Conservation (phyloP, 2,113 vertebrate species). For the Aythya baeri region DNA sequence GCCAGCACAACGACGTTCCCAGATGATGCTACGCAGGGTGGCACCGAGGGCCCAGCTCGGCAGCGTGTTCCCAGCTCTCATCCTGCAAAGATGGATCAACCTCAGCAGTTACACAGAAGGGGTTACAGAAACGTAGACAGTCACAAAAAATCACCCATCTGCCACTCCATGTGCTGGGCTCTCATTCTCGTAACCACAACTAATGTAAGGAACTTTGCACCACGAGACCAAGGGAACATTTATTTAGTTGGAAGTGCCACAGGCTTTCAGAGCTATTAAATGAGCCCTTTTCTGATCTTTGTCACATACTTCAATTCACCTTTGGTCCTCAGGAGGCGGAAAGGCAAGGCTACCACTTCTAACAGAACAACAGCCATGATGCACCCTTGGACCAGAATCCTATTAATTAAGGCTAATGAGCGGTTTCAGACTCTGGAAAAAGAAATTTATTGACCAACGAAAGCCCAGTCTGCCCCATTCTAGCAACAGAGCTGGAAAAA, state of each 20-base stretch:
- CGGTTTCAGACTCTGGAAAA: not conserved
- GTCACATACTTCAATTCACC: not conserved
- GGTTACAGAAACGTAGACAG: not conserved
- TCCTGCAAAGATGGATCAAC: not conserved
- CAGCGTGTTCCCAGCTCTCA: not conserved
- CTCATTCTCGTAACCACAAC: fast-evolving
- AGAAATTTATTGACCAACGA: not conserved
- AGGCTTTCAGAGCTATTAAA: not conserved
- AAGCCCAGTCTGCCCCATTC: not conserved
- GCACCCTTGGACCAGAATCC: not conserved
- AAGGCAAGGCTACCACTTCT: not conserved
- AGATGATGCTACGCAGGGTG: not conserved
- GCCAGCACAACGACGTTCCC: not conserved
- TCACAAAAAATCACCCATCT: not conserved
- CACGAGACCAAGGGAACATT: not conserved
- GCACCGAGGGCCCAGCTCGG: not conserved
- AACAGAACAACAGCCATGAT: not conserved
- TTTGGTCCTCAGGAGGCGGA: not conserved
- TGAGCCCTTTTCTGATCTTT: not conserved
- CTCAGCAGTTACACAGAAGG: not conserved
- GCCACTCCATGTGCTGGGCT: fast-evolving
- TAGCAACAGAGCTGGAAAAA: not conserved
- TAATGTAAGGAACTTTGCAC: not conserved
- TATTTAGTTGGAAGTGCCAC: not conserved
- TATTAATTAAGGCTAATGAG: not conserved